phyloP scores from a whole-genome alignment of 2,113 vertebrate genomes.

The Lampris incognitus region DNA sequence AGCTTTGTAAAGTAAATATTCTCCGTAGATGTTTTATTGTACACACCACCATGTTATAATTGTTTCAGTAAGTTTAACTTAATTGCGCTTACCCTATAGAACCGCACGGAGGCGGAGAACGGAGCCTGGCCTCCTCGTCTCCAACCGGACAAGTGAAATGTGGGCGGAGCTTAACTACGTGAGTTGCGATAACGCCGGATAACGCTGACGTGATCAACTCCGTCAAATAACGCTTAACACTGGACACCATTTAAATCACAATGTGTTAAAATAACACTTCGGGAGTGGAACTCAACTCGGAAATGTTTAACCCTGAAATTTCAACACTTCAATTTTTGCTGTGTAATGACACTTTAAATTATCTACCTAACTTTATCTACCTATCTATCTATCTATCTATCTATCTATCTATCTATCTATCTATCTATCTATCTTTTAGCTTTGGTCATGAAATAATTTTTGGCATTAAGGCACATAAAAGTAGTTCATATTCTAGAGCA shows the following conservation, averaged over 20 bases:
- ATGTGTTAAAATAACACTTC: slow-evolving; percentile 11
- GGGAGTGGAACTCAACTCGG: slow-evolving; percentile 1
- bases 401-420: no score
- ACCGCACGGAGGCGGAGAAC: neutral
- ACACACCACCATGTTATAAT: slow-evolving; percentile 8
- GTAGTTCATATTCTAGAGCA: no score
- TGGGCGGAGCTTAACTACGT: slow-evolving; percentile 11
- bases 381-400: no score
- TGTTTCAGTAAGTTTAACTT: slow-evolving; percentile 1
- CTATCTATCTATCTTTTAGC: no score
- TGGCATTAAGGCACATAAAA: no score
- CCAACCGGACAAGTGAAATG: slow-evolving; percentile 13
- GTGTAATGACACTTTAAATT: neutral
- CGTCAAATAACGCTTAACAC: slow-evolving; percentile 3
- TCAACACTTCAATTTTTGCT: slow-evolving; percentile 8
- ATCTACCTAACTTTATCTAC: no score
- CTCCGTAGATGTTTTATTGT: slow-evolving; percentile 12
- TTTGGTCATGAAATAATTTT: no score
- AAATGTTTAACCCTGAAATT: slow-evolving; percentile 12
- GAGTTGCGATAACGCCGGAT: neutral
- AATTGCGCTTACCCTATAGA: neutral
- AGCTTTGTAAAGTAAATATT: neutral
- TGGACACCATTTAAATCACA: slow-evolving; percentile 14
- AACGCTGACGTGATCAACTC: neutral
- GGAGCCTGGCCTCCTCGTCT: neutral